These are phyloP conservation scores for Numenius phaeopus DNA, from an alignment of 2,797 vertebrate genomes.

Conservation along the genomic window DNA sequence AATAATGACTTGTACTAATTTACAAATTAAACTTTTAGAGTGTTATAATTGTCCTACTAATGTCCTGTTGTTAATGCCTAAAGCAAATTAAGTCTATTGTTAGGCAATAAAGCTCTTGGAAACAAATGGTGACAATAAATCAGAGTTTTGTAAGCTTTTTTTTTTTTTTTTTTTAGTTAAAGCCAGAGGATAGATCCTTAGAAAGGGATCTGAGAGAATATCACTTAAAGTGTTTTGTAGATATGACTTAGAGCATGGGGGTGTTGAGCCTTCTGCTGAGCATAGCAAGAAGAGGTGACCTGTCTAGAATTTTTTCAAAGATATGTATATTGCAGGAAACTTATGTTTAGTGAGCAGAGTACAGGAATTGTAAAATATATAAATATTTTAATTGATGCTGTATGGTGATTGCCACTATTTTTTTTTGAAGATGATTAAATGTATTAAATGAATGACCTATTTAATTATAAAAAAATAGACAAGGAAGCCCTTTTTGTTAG, in stretches of 20 bases:
- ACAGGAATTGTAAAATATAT: neutral
- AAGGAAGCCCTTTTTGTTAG: neutral
- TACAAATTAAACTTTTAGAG: constrained; percentile 58
- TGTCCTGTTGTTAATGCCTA: constrained; percentile 44
- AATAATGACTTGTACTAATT: constrained; percentile 60
- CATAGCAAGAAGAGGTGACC: neutral
- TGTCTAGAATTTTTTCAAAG: neutral
- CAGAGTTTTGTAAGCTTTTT: neutral
- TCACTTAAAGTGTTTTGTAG: neutral
- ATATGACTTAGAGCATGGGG: neutral
- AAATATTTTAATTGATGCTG: neutral
- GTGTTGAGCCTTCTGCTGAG: neutral
- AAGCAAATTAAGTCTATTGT: constrained; percentile 12
- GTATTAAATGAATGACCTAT: neutral
- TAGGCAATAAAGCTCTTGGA: constrained; percentile 20
- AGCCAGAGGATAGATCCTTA: neutral
- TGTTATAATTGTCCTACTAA: constrained; percentile 64
- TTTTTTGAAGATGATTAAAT: neutral
- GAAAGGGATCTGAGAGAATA: neutral
- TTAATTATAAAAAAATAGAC: neutral
- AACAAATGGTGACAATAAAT: constrained; percentile 33
- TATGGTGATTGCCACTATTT: neutral
- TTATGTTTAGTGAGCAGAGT: neutral
- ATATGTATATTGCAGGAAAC: neutral
- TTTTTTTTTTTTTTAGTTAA: neutral